Conservation (phyloP, 2,113 vertebrate genomes). For the Limanda limanda region DNA sequence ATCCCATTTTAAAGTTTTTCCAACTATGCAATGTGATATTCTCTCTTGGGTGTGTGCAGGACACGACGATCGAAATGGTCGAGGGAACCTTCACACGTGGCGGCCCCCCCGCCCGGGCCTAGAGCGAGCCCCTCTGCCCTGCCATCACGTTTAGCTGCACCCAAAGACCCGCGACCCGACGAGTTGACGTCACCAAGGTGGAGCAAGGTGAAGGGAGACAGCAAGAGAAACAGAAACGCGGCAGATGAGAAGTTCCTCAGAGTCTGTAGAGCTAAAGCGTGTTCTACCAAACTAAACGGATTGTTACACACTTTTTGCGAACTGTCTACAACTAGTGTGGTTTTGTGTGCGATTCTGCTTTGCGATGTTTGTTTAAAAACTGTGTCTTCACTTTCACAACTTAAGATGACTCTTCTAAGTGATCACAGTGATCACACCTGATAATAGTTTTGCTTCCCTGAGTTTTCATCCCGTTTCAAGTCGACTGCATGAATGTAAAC, state of each 20-base stretch:
- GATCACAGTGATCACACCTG: neutral
- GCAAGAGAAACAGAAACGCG: neutral
- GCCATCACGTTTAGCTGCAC: neutral
- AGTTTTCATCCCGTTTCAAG: neutral
- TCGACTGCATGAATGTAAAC: slow-evolving; percentile 1
- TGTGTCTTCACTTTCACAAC: slow-evolving; percentile 12
- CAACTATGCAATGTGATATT: neutral
- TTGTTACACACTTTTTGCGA: neutral
- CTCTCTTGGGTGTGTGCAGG: slow-evolving; percentile 45
- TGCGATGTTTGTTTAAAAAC: neutral
- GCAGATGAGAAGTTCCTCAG: neutral
- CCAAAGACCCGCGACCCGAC: neutral
- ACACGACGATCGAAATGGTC: slow-evolving; percentile 34
- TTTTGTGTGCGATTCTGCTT: neutral
- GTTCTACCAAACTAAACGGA: neutral
- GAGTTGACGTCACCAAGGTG: neutral
- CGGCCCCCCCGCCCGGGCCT: neutral
- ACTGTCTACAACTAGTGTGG: neutral
- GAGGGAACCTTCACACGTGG: slow-evolving; percentile 2
- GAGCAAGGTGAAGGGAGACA: neutral
- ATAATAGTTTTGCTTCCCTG: neutral
- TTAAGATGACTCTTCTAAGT: slow-evolving; percentile 21
- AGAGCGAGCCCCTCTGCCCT: slow-evolving; percentile 29
- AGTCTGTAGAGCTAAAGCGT: neutral
- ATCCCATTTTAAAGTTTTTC: neutral